Base-by-base conservation (phyloP, 1,140 invertebrate species). In the Drosophila bocqueti region DNA sequence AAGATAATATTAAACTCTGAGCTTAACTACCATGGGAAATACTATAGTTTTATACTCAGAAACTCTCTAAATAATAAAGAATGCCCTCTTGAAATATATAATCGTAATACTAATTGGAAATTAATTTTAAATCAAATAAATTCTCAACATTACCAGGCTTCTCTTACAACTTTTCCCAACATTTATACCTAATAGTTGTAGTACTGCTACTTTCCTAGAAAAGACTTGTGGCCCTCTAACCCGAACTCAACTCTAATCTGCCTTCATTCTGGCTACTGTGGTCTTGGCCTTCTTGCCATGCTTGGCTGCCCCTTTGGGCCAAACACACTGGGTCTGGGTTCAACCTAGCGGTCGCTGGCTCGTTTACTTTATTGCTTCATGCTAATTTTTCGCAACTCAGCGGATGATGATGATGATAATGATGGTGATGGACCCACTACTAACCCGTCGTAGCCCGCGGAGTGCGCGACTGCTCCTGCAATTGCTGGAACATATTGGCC, bases 401-500 rank as follows among this genome's bases (percentile, higher is more conserved):
- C 69, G 46, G 18, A 54, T 68, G 63, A 45, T 52, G 31, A 67
- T 52, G 21, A 52, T 45, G 40, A 9, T 60, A 18, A 26, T 26
- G 36, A n/a, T 29, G 29, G 29, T 6, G 31, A 10, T 38, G 40
- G 34, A 46, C 50, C 68, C 21, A 15, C 15, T 54, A 64, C 59
- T 45, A 26, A 89, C 85, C 85, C 78, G 67, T 46, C 72, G 64
- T 46, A 64, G 81, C 42, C 54, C 47, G 82, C 26, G 52, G 64
- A 40, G 36, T 76, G 62, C 83, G 87, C 47, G 74, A 58, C 79
- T 95, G 93, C 75, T 95, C 93, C 76, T 95, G 95, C 77, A 95
- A 74, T 75, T 95, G 94, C 80, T 95, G 94, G 93, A 95, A 95
- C 94, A 95, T 94, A 68, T 93, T 95, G 46, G 95, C 95, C 72